Evolutionary conservation across 2,797 vertebrate genomes (phyloP), one percentile per base, ranked within the genome.

Genomic region (Siniperca scherzeri): DNA sequence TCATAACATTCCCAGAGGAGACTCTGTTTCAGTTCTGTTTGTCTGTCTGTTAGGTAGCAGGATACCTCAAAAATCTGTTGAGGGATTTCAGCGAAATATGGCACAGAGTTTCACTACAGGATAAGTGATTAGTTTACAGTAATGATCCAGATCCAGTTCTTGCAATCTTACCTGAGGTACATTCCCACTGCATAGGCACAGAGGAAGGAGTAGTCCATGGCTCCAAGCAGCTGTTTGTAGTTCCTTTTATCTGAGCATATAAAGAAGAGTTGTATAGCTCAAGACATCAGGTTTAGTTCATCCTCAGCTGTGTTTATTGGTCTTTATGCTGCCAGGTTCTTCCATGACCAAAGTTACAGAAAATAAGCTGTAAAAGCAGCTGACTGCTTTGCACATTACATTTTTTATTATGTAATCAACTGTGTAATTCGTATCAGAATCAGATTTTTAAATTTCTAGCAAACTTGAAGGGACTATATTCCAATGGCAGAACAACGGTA

Each of bases 141-240:
- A 5, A 52, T 69, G 33, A 16, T 69, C 48, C 48, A 33, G 9
- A 16, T 70, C 12, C 2, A 7, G n/a, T 46, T 57, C 42, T n/a
- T 25, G n/a, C 3, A 1, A 21, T 65, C 87, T 84, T 92, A 99
- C 98, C 98, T 99, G 93, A 99, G 95, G 76, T 97, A 99, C 98
- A 99, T 99, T 80, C 98, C 98, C 0, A 99, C 90, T n/a, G 98
- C 98, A 0, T 99, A 99, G 69, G 98, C 97, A 92, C 97, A 97
- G 13, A 99, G 95, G 90, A 99, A 99, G 65, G 98, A 98, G 1
- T 99, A 98, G 82, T 99, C 98, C 97, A 99, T 96, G 0, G 97
- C 96, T 21, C 97, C 98, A 42, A 98, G 94, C 52, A 99, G 93
- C 88, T 98, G 96, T 61, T 97, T 98, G 93, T 99, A 99, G 95